A percentile compares a stretch with the other conserved stretches of the same genome.
Conservation (phyloP, 2,888 invertebrate species). For the Tineola bisselliella region DNA sequence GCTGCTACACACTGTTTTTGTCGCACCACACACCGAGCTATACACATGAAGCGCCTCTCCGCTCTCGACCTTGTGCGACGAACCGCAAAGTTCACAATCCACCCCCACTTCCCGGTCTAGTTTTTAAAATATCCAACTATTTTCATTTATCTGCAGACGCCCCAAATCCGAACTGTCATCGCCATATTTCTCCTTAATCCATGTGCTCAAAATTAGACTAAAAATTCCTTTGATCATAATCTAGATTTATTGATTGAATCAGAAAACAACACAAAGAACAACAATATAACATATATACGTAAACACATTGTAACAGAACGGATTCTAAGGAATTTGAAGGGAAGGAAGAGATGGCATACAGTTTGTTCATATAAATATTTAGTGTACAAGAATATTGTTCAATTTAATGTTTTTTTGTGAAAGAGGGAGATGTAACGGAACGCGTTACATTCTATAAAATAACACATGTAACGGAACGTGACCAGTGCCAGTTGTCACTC, state of each 20-base stretch:
- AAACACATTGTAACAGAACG: no score
- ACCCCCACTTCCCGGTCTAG: background rate
- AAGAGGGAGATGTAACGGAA: no score
- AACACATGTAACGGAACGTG: no score
- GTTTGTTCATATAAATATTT: no score
- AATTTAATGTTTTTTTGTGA: no score
- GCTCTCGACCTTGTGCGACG: background rate
- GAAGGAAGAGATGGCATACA: no score
- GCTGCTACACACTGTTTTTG: background rate
- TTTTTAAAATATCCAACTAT: conserved; percentile 5
- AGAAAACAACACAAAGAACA: no score
- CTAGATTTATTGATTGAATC: background rate
- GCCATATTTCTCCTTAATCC: background rate
- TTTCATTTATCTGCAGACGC: background rate
- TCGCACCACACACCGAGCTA: background rate
- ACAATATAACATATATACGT: no score
- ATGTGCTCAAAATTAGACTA: background rate
- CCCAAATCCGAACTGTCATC: background rate
- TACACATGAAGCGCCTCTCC: background rate
- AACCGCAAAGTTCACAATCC: background rate
- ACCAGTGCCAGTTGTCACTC: no score
- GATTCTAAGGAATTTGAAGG: no score
- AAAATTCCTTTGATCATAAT: background rate
- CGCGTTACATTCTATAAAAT: no score
- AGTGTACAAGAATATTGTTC: no score